A percentile compares a stretch with the other conserved stretches of the same genome.
Conservation (phyloP, 2,797 vertebrate species). For the Ptychadena robeensis region DNA sequence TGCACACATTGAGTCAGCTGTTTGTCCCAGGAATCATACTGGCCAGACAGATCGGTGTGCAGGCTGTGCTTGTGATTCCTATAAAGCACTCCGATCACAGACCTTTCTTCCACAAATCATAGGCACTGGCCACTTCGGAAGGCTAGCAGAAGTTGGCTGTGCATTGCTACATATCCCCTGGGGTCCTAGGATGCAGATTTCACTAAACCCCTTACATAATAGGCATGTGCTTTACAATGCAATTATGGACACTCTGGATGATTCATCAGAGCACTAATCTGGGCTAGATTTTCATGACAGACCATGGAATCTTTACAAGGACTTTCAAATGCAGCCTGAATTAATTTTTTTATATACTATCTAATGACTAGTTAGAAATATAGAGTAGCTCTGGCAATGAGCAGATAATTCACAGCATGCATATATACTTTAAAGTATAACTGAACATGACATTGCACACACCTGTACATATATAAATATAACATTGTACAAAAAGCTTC, state of each 20-base stretch:
- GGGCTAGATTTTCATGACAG: slow-evolving; percentile 64
- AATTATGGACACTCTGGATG: slow-evolving; percentile 47
- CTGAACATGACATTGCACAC: too few relatives aligned
- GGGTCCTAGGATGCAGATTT: slow-evolving; percentile 70
- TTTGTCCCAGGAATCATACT: slow-evolving; percentile 32
- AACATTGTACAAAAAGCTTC: too few relatives aligned
- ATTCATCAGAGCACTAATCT: slow-evolving; percentile 74
- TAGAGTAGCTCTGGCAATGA: background rate
- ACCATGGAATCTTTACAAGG: slow-evolving; percentile 58
- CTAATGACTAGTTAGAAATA: background rate
- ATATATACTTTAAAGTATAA: too few relatives aligned
- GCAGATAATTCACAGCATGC: background rate
- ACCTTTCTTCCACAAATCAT: slow-evolving; percentile 57
- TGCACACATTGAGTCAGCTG: slow-evolving; percentile 71
- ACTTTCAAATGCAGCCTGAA: slow-evolving; percentile 13
- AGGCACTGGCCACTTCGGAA: slow-evolving; percentile 71
- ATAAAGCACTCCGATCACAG: slow-evolving; percentile 57
- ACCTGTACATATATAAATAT: too few relatives aligned
- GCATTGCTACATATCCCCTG: slow-evolving; percentile 64
- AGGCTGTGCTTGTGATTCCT: slow-evolving; percentile 55
- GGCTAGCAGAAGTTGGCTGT: slow-evolving; percentile 64
- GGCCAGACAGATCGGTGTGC: background rate
- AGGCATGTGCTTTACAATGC: slow-evolving; percentile 58
- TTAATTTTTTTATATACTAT: background rate
- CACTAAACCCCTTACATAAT: slow-evolving; percentile 75